These are phyloP conservation scores for Mesaphorura yosii DNA, from an alignment of 1,140 invertebrate genomes.

Conservation along the genomic window DNA sequence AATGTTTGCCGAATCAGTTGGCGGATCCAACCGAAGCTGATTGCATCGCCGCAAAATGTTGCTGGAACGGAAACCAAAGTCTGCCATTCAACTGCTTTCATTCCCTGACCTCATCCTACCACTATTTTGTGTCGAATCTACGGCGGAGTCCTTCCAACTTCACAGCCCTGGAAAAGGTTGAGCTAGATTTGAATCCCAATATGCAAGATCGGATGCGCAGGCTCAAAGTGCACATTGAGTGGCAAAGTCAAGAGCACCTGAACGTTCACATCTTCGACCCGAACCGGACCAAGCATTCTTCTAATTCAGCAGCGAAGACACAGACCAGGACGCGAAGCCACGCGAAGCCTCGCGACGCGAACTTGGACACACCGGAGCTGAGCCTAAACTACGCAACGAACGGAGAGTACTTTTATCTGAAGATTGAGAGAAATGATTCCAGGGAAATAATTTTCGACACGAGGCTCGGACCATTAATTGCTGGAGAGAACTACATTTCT, in stretches of 20 bases:
- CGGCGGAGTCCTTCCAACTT: not conserved
- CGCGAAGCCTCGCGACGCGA: not conserved
- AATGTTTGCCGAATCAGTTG: slow-evolving; percentile 17
- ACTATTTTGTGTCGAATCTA: slow-evolving; percentile 6
- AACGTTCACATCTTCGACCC: slow-evolving; percentile 9
- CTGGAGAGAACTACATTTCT: slow-evolving; percentile 3
- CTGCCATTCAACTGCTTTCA: slow-evolving; percentile 23
- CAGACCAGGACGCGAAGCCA: not conserved
- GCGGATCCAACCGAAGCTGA: not conserved
- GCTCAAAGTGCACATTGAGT: not conserved
- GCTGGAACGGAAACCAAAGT: slow-evolving; percentile 12
- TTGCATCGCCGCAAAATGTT: slow-evolving; percentile 12
- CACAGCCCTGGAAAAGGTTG: not conserved
- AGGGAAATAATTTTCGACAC: slow-evolving; percentile 27
- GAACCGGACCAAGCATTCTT: too few relatives aligned
- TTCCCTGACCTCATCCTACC: slow-evolving; percentile 22
- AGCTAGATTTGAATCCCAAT: not conserved
- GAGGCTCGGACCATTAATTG: slow-evolving; percentile 16
- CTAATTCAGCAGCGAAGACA: too few relatives aligned
- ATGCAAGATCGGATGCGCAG: not conserved
- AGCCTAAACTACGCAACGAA: not conserved
- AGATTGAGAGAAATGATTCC: not conserved
- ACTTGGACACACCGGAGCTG: too few relatives aligned
- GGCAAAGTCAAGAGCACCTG: slow-evolving; percentile 1
- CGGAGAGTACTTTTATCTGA: slow-evolving; percentile 8